Evolutionary conservation across 2,113 vertebrate species (phyloP).

Genomic region (Pholis gunnellus): DNA sequence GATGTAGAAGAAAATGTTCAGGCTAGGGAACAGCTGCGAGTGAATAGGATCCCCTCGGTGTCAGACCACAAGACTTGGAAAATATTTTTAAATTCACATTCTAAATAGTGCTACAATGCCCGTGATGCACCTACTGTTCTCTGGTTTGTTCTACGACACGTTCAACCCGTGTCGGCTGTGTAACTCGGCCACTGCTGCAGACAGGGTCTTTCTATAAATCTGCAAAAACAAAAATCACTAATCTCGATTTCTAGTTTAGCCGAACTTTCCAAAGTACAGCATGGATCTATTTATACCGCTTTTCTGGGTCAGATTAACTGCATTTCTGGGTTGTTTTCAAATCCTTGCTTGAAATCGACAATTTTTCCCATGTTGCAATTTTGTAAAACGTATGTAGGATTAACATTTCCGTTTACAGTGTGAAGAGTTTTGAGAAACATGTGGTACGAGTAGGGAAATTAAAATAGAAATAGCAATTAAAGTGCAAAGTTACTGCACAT

Average conservation of each 20-base stretch:
- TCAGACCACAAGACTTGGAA: constrained; percentile 23
- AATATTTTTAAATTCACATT: constrained; percentile 21
- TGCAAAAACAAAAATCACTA: neutral
- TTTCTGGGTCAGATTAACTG: constrained; percentile 23
- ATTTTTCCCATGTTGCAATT: neutral
- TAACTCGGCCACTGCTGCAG: neutral
- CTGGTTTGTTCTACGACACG: neutral
- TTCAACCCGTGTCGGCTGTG: neutral
- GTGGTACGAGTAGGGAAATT: neutral
- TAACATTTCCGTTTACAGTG: neutral
- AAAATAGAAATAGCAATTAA: neutral
- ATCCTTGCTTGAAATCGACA: neutral
- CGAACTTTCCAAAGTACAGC: constrained; percentile 5
- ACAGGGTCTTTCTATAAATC: neutral
- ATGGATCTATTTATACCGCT: constrained; percentile 1
- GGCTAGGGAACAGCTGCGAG: constrained; percentile 58
- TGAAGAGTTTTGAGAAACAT: neutral
- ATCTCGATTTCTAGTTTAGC: constrained; percentile 16
- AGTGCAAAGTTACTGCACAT: neutral
- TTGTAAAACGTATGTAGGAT: constrained; percentile 6
- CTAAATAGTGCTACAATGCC: neutral
- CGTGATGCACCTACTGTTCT: neutral
- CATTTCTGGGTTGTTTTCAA: constrained; percentile 6
- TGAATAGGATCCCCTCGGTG: constrained; percentile 31
- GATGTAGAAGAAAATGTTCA: constrained; percentile 51